Percentiles rank a stretch among this genome's conserved stretches.
Evolutionary conservation across 53 echinoderm and acorn worm species (phyloP).

Genomic region (Patiria pectinifera): DNA sequence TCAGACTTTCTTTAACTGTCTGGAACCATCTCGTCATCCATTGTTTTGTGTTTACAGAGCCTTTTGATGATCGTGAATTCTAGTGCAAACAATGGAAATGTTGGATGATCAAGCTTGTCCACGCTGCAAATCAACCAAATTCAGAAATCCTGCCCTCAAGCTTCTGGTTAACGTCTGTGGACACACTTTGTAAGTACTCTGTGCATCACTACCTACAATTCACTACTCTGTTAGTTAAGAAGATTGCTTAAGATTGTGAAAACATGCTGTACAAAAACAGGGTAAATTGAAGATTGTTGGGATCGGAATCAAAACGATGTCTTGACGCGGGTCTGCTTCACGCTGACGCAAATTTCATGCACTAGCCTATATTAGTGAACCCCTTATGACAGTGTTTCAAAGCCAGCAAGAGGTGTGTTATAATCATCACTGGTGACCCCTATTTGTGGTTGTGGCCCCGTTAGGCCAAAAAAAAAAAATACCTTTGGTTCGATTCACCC

Average conservation of each 20-base stretch:
- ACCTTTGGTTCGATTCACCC: too few relatives aligned
- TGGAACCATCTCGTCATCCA: neutral
- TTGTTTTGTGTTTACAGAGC: too few relatives aligned
- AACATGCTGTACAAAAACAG: neutral
- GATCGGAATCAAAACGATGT: neutral
- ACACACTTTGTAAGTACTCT: slow-evolving; percentile 85
- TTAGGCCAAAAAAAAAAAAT: too few relatives aligned
- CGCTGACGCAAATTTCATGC: too few relatives aligned
- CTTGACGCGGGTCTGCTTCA: too few relatives aligned
- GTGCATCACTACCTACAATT: neutral
- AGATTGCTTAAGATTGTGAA: too few relatives aligned
- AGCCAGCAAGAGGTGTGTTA: too few relatives aligned
- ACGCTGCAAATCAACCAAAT: slow-evolving; percentile 93
- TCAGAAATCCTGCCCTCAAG: slow-evolving; percentile 84
- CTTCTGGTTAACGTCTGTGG: slow-evolving; percentile 93
- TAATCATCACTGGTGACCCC: too few relatives aligned
- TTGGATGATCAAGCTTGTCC: slow-evolving; percentile 94
- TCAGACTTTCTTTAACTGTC: too few relatives aligned
- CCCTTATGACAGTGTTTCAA: too few relatives aligned
- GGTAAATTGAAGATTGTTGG: neutral
- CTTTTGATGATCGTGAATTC: neutral
- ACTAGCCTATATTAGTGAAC: too few relatives aligned
- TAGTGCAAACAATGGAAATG: neutral
- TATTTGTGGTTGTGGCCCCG: too few relatives aligned
- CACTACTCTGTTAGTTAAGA: neutral